phyloP scores from a whole-genome alignment of 2,888 invertebrate genomes.

The Papilio demoleus region DNA sequence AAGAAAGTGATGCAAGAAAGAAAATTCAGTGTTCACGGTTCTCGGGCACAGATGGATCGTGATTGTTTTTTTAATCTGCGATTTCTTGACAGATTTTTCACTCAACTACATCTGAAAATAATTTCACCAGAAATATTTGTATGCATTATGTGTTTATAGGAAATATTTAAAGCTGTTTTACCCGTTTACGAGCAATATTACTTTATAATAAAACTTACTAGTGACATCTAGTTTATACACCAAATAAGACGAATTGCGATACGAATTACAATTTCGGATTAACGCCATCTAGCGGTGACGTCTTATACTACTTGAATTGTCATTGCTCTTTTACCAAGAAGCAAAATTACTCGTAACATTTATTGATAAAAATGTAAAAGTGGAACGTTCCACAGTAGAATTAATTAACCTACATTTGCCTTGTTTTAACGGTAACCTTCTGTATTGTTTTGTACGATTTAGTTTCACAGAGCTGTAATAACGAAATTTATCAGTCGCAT shows the following conservation, averaged over 20 bases:
- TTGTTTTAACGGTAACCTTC: constrained; percentile 2
- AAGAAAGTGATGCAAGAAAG: constrained; percentile 46
- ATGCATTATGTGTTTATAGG: neutral
- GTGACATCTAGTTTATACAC: neutral
- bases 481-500: neutral
- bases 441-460: neutral
- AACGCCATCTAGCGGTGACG: neutral
- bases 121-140: constrained; percentile 28
- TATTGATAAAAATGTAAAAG: constrained; percentile 7
- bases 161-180: neutral
- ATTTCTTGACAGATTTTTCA: constrained; percentile 29
- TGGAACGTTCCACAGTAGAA: neutral
- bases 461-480: neutral
- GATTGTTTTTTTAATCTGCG: constrained; percentile 25
- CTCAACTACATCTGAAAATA: constrained; percentile 15
- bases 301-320: neutral
- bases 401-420: constrained; percentile 16
- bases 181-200: neutral
- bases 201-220: neutral
- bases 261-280: neutral
- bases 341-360: neutral
- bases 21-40: constrained; percentile 34
- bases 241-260: neutral
- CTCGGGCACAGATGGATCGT: constrained; percentile 26
- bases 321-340: neutral